Percentiles rank a stretch among this genome's conserved stretches.
Conservation (phyloP, 2,797 vertebrate species). For the Melanotaenia trifasciata region DNA sequence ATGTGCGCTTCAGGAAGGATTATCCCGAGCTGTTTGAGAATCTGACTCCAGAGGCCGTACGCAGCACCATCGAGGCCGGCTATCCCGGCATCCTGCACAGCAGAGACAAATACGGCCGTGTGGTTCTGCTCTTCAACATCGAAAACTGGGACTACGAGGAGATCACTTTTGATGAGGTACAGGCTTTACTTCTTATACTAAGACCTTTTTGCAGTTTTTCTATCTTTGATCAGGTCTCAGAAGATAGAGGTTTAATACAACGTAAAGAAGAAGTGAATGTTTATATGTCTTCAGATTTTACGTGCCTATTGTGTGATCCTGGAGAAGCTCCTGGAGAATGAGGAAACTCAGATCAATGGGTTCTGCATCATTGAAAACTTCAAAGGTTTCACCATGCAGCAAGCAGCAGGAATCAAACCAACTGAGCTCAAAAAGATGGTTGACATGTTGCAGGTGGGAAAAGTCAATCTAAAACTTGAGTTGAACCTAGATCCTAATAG, state of each 20-base stretch:
- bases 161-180: constrained; percentile 97
- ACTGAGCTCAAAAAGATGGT: constrained; percentile 99
- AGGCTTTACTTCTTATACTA: not conserved
- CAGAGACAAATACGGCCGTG: constrained; percentile 93
- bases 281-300: constrained; percentile 86
- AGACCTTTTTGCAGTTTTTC: not conserved
- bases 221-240: not conserved
- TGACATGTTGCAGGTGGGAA: constrained; percentile 96
- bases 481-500: not conserved
- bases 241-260: not conserved
- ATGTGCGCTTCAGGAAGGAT: constrained; percentile 94
- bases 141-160: constrained; percentile 99
- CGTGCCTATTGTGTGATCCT: constrained; percentile 97
- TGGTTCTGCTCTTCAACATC: constrained; percentile 97
- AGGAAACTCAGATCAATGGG: constrained; percentile 98
- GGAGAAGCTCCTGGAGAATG: constrained; percentile 95
- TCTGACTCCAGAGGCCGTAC: constrained; percentile 91
- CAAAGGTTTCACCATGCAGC: constrained; percentile 98
- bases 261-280: not conserved
- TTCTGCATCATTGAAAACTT: constrained; percentile 99
- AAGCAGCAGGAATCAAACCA: constrained; percentile 93
- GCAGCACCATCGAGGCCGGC: constrained; percentile 96
- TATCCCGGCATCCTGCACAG: constrained; percentile 94
- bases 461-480: not conserved
- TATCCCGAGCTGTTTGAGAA: constrained; percentile 97